phyloP scores from a whole-genome alignment of 2,888 invertebrate species.

The Monopis laevigella region DNA sequence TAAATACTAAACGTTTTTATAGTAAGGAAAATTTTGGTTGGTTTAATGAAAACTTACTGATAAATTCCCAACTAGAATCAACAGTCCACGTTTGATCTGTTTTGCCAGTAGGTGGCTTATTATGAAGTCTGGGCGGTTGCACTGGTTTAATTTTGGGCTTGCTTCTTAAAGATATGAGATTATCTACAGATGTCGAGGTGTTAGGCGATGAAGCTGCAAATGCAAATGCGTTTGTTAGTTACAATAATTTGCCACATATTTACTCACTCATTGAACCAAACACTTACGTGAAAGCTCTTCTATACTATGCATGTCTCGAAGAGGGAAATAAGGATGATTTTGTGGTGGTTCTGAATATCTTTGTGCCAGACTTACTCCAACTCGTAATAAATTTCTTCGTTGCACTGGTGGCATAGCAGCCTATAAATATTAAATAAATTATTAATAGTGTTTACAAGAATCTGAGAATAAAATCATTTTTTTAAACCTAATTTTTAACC shows the following conservation, averaged over 20 bases:
- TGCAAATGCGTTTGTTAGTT: too few species aligned
- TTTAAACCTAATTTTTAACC: conserved; percentile 28
- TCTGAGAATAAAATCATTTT: background rate
- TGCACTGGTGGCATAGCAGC: conserved; percentile 52
- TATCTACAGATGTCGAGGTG: conserved; percentile 75
- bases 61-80: conserved; percentile 92
- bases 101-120: conserved; percentile 57
- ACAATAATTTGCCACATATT: too few species aligned
- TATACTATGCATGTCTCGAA: conserved; percentile 63
- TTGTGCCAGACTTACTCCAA: conserved; percentile 57
- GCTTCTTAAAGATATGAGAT: conserved; percentile 63
- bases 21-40: too few species aligned
- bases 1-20: too few species aligned
- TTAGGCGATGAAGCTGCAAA: conserved; percentile 58
- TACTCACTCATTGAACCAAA: background rate
- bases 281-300: conserved; percentile 61
- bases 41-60: conserved; percentile 67
- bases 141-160: conserved; percentile 76
- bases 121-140: conserved; percentile 71
- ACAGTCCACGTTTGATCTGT: conserved; percentile 78
- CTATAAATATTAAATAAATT: conserved; percentile 23
- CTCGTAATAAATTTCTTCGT: conserved; percentile 48
- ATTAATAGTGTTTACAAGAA: background rate
- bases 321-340: conserved; percentile 56
- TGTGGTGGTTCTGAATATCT: conserved; percentile 71